These are phyloP conservation scores for Leptinotarsa rubiginosa DNA, from an alignment of 2,888 invertebrate genomes.

Conservation along the genomic window DNA sequence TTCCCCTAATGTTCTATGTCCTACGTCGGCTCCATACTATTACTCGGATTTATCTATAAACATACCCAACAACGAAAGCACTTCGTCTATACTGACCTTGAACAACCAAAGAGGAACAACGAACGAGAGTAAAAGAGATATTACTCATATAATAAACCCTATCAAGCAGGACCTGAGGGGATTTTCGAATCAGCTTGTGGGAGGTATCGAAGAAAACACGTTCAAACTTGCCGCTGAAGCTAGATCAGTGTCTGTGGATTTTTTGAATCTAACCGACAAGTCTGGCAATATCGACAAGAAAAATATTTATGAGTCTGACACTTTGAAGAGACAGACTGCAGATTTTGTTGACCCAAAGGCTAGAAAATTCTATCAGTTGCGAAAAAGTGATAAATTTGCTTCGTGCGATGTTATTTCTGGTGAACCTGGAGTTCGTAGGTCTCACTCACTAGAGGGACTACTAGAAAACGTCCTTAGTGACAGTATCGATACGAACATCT, in stretches of 20 bases:
- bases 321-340: conserved; percentile 71
- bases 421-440: conserved; percentile 65
- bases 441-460: conserved; percentile 72
- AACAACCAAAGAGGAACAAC: conserved; percentile 80
- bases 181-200: conserved; percentile 40
- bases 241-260: conserved; percentile 75
- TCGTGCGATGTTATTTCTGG: conserved; percentile 35
- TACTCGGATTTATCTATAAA: conserved; percentile 79
- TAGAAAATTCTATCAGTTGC: conserved; percentile 64
- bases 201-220: conserved; percentile 59
- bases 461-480: conserved; percentile 68
- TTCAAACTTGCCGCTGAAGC: conserved; percentile 72
- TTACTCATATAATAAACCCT: conserved; percentile 80
- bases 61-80: conserved; percentile 52
- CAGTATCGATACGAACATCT: conserved; percentile 42
- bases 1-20: conserved; percentile 46
- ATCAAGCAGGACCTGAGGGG: conserved; percentile 67
- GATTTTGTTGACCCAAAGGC: conserved; percentile 68
- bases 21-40: conserved; percentile 83
- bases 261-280: conserved; percentile 75
- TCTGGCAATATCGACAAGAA: conserved; percentile 75
- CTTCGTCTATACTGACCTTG: conserved; percentile 64
- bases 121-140: conserved; percentile 74
- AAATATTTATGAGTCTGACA: conserved; percentile 79
- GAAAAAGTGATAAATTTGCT: conserved; percentile 59